Evolutionary conservation across 2,797 vertebrate species (phyloP).

Genomic region (Xenopus petersii): DNA sequence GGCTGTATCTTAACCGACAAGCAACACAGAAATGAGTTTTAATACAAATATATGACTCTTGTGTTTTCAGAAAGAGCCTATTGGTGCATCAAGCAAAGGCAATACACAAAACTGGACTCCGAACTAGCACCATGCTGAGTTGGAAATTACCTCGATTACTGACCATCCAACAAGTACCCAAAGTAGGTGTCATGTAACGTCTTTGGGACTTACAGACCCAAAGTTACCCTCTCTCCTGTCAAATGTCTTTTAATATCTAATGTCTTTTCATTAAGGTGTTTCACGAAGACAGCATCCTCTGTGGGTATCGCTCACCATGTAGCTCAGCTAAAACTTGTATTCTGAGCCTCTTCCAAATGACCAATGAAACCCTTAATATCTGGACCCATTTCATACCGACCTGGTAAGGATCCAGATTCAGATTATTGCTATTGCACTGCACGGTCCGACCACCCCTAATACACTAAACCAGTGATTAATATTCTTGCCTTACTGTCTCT

Average conservation of each 20-base stretch:
- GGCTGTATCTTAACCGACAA: too few species aligned
- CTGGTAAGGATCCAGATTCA: constrained; percentile 67
- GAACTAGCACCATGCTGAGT: constrained; percentile 65
- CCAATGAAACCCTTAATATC: constrained; percentile 94
- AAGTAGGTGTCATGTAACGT: constrained; percentile 67
- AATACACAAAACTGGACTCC: background rate
- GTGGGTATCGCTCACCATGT: constrained; percentile 83
- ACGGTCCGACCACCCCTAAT: too few species aligned
- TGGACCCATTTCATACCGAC: constrained; percentile 93
- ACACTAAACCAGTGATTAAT: too few species aligned
- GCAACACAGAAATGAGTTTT: too few species aligned
- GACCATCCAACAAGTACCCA: constrained; percentile 76
- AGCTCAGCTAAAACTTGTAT: constrained; percentile 85
- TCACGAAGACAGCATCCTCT: constrained; percentile 87
- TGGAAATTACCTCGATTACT: constrained; percentile 73
- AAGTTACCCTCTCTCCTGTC: background rate
- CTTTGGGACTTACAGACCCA: background rate
- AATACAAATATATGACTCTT: background rate
- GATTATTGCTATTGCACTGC: too few species aligned
- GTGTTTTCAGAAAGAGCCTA: background rate
- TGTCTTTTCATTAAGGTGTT: constrained; percentile 70
- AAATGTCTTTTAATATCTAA: background rate
- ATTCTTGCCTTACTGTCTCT: constrained; percentile 21
- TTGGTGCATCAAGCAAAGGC: background rate
- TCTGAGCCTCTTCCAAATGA: constrained; percentile 88